Conservation (phyloP, 2,797 vertebrate species). For the Sphaeramia orbicularis region DNA sequence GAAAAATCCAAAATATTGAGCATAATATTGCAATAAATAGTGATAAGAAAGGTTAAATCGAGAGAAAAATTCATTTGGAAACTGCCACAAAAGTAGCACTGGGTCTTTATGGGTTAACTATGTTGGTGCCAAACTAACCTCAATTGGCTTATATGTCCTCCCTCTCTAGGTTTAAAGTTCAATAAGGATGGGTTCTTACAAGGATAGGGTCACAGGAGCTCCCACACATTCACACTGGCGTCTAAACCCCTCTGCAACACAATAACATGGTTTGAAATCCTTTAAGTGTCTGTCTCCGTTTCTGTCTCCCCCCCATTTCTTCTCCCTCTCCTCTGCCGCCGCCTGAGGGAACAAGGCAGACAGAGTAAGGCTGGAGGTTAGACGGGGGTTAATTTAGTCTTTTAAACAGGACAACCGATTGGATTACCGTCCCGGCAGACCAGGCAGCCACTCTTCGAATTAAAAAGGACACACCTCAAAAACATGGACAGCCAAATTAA, state of each 20-base stretch:
- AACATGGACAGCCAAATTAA: slow-evolving; percentile 55
- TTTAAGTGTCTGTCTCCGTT: slow-evolving; percentile 28
- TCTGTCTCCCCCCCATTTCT: background rate
- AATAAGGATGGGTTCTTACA: slow-evolving; percentile 13
- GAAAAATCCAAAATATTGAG: too few relatives aligned
- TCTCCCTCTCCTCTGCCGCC: background rate
- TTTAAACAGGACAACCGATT: slow-evolving; percentile 75
- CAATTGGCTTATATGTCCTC: slow-evolving; percentile 28
- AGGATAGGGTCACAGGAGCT: slow-evolving; percentile 22
- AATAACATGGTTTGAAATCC: slow-evolving; percentile 51
- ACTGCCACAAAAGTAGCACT: too few relatives aligned
- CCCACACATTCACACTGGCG: slow-evolving; percentile 19
- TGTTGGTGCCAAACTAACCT: slow-evolving; percentile 3
- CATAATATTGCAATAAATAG: too few relatives aligned
- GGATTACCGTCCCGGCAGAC: slow-evolving; percentile 66
- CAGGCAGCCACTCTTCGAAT: slow-evolving; percentile 65
- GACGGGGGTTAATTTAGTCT: slow-evolving; percentile 81
- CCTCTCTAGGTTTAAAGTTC: slow-evolving; percentile 32
- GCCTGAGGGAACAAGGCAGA: slow-evolving; percentile 58
- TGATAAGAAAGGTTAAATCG: too few relatives aligned
- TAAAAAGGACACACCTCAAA: slow-evolving; percentile 77
- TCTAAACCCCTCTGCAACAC: slow-evolving; percentile 35
- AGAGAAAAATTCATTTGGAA: too few relatives aligned
- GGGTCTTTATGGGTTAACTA: too few relatives aligned
- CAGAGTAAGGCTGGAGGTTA: slow-evolving; percentile 66